Base-by-base conservation (phyloP, 2,888 invertebrate species). In the Drosophila algonquin region DNA sequence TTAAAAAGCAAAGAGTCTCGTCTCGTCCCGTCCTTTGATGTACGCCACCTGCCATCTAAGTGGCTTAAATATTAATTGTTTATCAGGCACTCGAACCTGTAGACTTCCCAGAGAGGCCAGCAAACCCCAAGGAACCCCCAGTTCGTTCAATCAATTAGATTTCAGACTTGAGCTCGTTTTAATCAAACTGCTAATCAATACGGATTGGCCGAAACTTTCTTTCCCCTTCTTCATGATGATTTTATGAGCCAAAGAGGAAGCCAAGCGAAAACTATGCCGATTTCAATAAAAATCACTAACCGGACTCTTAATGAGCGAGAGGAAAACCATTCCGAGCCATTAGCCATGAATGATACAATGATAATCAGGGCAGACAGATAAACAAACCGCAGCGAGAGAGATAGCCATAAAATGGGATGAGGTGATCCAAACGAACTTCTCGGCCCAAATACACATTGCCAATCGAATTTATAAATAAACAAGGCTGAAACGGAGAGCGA, bases 261-360 rank as follows among this genome's bases (percentile, higher is more conserved):
- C 54, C 52, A 56, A 53, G 54, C 62, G 67, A 65, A 55, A 71
- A 65, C 62, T 63, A 64, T 65, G 70, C 47, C 64, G 44, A 63
- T 76, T 76, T 75, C 81, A 75, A 76, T 78, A 57, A 86, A 86
- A 76, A 48, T 57, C 76, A 59, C 73, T 78, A 76, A 63, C 55
- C 57, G 63, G 64, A 58, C 51, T 51, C 56, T 65, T 59, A 64
- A 54, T 44, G 40, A 52, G 51, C n/a, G 47, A 47, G 54, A 24
- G 58, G 60, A 30, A 56, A 74, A 75, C 64, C 40, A 77, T 84
- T 70, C 64, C 47, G 57, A 48, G 32, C 61, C 67, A 81, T 87
- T 73, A 79, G 73, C 57, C 79, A 81, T 83, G 81, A 77, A 88
- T 74, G 56, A 44, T 53, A 52, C 40, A 21, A 54, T 52, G 55